Base-by-base conservation (phyloP, 2,113 vertebrate species). In the Speoplatyrhinus poulsoni region DNA sequence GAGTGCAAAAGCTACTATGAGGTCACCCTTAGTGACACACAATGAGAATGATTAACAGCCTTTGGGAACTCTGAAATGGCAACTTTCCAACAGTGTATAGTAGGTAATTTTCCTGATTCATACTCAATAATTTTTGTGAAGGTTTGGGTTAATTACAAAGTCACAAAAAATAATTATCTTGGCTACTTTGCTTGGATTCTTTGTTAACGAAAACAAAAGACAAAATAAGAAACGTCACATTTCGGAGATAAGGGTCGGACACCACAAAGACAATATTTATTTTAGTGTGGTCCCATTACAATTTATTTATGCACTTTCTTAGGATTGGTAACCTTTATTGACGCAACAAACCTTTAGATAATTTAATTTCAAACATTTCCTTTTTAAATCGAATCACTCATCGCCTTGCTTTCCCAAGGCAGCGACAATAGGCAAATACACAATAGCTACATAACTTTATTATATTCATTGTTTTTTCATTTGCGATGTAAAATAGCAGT, bases 381-480 rank as follows among this genome's bases (percentile, higher is more conserved):
- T 41, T 8, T 41, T 41, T 41, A 41, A 41, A 41, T 41, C 36
- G 6, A 41, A 8, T 12, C 49, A 54, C 52, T n/a, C 52, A 71
- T 60, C 9, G 56, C 58, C 75, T 75, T 48, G 13, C 72, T 47
- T 65, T 55, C 56, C 72, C 46, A 36, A 46, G 69, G 60, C 17
- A 3, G 0, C 62, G 73, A 66, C 50, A 12, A 13, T 32, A 72
- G 47, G 72, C 26, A 3, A 7, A 9, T n/a, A 62, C 52, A 62
- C 17, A 49, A 73, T 12, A 60, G 9, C 49, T 48, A 4, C 50
- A 70, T 46, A 32, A 19, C 33, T 50, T 73, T 77, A 74, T 80
- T 77, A 61, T 60, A 46, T 46, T 67, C 61, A 79, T 67, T 82
- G 58, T 69, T 63, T 69, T 77, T 83, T 80, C 58, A 81, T 78